Conservation (phyloP, 2,113 vertebrate species). For the Tachycineta bicolor region DNA sequence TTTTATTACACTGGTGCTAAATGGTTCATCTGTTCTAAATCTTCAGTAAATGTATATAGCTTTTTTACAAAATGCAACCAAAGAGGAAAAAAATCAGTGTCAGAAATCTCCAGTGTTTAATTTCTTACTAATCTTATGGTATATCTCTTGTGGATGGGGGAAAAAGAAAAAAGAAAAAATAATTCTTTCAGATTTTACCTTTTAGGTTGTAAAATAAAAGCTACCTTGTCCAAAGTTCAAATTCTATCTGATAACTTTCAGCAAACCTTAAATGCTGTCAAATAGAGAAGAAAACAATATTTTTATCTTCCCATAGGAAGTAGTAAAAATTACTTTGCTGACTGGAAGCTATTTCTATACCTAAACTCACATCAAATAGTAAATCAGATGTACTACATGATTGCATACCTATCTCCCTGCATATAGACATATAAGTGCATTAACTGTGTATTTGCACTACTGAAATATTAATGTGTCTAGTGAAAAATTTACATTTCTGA, state of each 20-base stretch:
- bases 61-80: neutral
- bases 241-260: neutral
- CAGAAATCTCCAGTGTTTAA: neutral
- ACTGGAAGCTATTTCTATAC: neutral
- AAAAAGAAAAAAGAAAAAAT: neutral
- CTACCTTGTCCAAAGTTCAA: neutral
- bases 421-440: neutral
- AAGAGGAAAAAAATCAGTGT: neutral
- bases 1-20: constrained; percentile 11
- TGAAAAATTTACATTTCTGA: neutral
- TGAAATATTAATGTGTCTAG: neutral
- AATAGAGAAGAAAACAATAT: neutral
- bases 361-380: neutral
- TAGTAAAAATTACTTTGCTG: neutral
- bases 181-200: neutral
- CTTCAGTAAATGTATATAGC: neutral
- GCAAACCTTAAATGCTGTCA: neutral
- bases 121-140: neutral
- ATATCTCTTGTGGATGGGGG: neutral
- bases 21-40: constrained; percentile 31
- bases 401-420: neutral
- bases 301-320: neutral
- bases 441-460: neutral
- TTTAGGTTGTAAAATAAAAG: neutral
- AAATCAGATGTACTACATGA: neutral